phyloP scores from a whole-genome alignment of 2,797 vertebrate genomes.

The Lepilemur ruficaudatus region DNA sequence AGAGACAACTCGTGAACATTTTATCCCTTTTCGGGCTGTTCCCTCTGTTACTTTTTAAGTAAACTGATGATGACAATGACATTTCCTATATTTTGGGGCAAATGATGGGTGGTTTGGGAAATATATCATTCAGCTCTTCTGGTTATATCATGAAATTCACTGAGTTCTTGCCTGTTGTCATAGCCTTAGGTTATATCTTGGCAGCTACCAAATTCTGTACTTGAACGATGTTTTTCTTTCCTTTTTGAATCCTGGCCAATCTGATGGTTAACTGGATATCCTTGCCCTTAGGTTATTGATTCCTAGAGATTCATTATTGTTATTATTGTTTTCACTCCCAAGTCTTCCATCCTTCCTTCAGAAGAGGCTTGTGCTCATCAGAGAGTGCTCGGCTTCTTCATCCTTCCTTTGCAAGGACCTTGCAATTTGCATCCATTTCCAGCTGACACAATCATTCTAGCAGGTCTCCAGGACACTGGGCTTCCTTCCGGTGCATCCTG shows the following conservation, averaged over 20 bases:
- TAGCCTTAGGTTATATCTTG: too few relatives aligned
- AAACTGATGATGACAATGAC: not conserved
- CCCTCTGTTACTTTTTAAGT: not conserved
- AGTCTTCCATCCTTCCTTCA: not conserved
- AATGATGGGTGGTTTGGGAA: not conserved
- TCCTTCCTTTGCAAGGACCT: not conserved
- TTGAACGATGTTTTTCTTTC: not conserved
- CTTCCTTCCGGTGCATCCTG: accelerated
- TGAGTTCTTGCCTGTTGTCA: not conserved
- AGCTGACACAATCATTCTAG: accelerated
- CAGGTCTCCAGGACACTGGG: not conserved
- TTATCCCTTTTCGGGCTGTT: too few relatives aligned
- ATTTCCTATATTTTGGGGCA: not conserved
- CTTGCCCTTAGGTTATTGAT: not conserved
- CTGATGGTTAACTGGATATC: not conserved
- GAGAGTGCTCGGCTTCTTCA: not conserved
- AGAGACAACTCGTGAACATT: too few relatives aligned
- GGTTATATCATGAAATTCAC: accelerated
- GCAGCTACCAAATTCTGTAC: not conserved
- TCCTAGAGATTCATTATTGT: not conserved
- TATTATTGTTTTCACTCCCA: not conserved
- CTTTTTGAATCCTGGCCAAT: not conserved
- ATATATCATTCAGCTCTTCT: accelerated
- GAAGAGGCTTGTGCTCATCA: not conserved
- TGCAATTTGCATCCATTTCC: not conserved